Evolutionary conservation across 2,797 vertebrate genomes (phyloP), one percentile per base, ranked within the genome.

Genomic region (Melanotaenia maccullochi): DNA sequence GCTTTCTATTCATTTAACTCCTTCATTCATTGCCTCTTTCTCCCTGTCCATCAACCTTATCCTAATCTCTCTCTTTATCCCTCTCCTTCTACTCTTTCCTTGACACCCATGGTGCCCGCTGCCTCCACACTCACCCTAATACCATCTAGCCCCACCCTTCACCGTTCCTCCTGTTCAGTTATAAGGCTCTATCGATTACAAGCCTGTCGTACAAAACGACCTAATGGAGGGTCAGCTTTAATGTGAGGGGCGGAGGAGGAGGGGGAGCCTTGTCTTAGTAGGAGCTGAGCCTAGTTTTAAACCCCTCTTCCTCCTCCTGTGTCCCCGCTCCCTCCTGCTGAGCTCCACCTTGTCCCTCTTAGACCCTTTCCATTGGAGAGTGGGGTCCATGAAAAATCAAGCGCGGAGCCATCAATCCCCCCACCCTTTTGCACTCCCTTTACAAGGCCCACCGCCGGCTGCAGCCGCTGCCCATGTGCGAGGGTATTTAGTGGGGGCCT

Each of bases 221-320:
- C 95, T 96, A 97, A 97, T 94, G 95, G 94, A 94, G 95, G 96
- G 96, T 96, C 95, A 95, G 93, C 88, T 93, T 96, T 97, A 97
- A 97, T 96, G 95, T 95, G 95, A 93, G 93, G 93, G 87, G 93
- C 78, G 88, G 94, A 92, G 89, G 91, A 92, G 49, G 51, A 12
- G 52, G 54, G 54, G 54, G 24, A 3, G 85, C 79, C 85, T 89
- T 85, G 92, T 94, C 95, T 93, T 65, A 56, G 94, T 95, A 93
- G 93, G 93, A 93, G 85, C 93, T 85, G 90, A 93, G 93, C 58
- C 67, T 74, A 81, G 86, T 81, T 94, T 75, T 13, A 82, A 82
- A 91, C 77, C 60, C 68, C 69, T 77, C 72, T 78, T 22, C 91
- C 94, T 90, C 92, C 82, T 93, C 93, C 80, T 86, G 71, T 77